Base-by-base conservation (phyloP, 2,888 invertebrate species). In the Dicyrtoma fusca region DNA sequence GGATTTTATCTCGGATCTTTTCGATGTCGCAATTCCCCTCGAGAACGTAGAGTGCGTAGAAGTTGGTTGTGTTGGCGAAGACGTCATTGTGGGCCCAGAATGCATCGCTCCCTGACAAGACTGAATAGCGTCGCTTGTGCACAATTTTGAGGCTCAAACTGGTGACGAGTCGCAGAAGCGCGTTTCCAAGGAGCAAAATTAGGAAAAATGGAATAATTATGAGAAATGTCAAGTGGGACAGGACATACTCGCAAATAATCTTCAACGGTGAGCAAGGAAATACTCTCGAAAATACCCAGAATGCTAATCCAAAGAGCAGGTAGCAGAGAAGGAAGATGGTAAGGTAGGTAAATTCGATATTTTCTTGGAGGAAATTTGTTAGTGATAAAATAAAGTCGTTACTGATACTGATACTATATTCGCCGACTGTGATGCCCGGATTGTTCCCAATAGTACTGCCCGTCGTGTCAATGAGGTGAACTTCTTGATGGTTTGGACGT, bases 31-130 rank as follows among this genome's bases (percentile, higher is more conserved):
- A 76, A 17, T 42, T 63, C n/a, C 77, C 77, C 51, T 76, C 66
- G n/a, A 77, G 66, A 47, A 77, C 65, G 61, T 77, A 77, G 11
- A 77, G 26, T 19, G 72, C 75, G 19, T 71, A 69, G 17, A 59
- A 71, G 4, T 72, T 34, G 13, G 75, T 74, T n/a, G 71, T 71
- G 11, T 69, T 69, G 5, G 69, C 77, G 42, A 65, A 72, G 26
- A 71, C 47, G 34, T 77, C 77, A 8, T 34, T 34, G 71, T 73
- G 74, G 0, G 69, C 74, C 77, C 77, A 77, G 62, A 76, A 76
- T 1, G 71, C 69, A 59, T 77, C 77, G 13, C 17, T 53, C 21
- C 53, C 53, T 19, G 17, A 14, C 19, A 53, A 53, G 11, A 53
- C 8, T 8, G 53, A 53, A 19, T 19, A 21, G 17, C 17, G 21